A percentile compares a stretch with the other conserved stretches of the same genome.
Conservation (phyloP, 2,888 invertebrate genomes). For the Ethmia dodecea region DNA sequence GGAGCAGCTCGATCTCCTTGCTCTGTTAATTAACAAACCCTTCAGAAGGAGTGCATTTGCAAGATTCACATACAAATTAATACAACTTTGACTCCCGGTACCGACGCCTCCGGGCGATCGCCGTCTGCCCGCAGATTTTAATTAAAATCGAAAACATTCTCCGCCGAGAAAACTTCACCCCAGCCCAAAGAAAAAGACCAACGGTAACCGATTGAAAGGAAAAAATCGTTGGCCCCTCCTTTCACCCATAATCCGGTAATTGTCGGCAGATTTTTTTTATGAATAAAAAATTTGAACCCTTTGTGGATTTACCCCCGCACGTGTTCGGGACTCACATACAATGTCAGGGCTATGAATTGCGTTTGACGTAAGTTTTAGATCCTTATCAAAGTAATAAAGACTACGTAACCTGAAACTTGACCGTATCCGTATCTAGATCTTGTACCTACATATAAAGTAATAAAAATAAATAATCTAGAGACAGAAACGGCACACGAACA, state of each 20-base stretch:
- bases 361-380: slow-evolving; percentile 39
- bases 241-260: slow-evolving; percentile 69
- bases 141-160: slow-evolving; percentile 59
- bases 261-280: slow-evolving; percentile 57
- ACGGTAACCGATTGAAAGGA: slow-evolving; percentile 34
- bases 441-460: slow-evolving; percentile 29
- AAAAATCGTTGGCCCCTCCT: slow-evolving; percentile 45
- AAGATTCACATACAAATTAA: slow-evolving; percentile 33
- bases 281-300: slow-evolving; percentile 56
- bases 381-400: too few species aligned
- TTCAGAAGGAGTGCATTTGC: slow-evolving; percentile 29
- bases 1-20: slow-evolving; percentile 19
- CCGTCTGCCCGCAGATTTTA: slow-evolving; percentile 36
- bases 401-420: too few species aligned
- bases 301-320: slow-evolving; percentile 64
- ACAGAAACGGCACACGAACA: slow-evolving; percentile 30
- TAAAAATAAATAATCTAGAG: slow-evolving; percentile 26
- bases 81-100: slow-evolving; percentile 31
- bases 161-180: slow-evolving; percentile 30
- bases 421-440: slow-evolving; percentile 1
- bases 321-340: slow-evolving; percentile 49
- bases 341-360: slow-evolving; percentile 33
- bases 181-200: slow-evolving; percentile 44
- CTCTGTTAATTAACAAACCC: slow-evolving; percentile 34
- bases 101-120: slow-evolving; percentile 23